Conservation (phyloP, 2,113 vertebrate genomes). For the Calypte anna region DNA sequence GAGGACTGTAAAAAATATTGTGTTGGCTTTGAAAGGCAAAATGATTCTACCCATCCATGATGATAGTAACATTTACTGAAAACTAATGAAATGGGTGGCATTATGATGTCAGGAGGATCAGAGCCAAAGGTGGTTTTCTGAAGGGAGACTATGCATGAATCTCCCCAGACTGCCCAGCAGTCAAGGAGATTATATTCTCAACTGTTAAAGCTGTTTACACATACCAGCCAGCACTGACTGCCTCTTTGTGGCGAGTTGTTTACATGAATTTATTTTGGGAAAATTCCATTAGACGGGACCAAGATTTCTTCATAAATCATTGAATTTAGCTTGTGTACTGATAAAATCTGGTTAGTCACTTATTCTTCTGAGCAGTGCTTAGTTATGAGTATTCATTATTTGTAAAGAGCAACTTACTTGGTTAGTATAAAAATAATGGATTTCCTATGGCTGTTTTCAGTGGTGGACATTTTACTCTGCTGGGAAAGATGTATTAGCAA, state of each 20-base stretch:
- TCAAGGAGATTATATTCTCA: slow-evolving; percentile 89
- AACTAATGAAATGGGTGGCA: slow-evolving; percentile 72
- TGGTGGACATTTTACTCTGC: slow-evolving; percentile 31
- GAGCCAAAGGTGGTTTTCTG: slow-evolving; percentile 83
- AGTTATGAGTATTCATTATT: slow-evolving; percentile 63
- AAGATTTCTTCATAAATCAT: slow-evolving; percentile 94
- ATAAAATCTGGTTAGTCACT: slow-evolving; percentile 88
- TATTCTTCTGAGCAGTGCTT: slow-evolving; percentile 79
- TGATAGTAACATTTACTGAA: slow-evolving; percentile 61
- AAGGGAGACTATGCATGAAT: slow-evolving; percentile 77
- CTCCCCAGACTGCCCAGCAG: slow-evolving; percentile 82
- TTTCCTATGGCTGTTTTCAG: slow-evolving; percentile 56
- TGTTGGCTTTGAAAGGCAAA: slow-evolving; percentile 37
- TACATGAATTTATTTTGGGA: slow-evolving; percentile 98
- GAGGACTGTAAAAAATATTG: slow-evolving; percentile 3
- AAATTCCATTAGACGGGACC: slow-evolving; percentile 91
- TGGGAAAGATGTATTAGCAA: slow-evolving; percentile 46
- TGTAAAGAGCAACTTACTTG: slow-evolving; percentile 42
- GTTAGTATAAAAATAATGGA: slow-evolving; percentile 49
- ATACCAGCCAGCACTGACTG: slow-evolving; percentile 91
- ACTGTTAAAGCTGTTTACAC: slow-evolving; percentile 93
- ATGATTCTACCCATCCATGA: slow-evolving; percentile 30
- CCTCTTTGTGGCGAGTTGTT: slow-evolving; percentile 96
- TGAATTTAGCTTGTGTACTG: slow-evolving; percentile 92
- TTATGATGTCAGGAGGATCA: slow-evolving; percentile 81